Evolutionary conservation across 1,140 invertebrate species (phyloP).

Genomic region (Cydia pomonella): DNA sequence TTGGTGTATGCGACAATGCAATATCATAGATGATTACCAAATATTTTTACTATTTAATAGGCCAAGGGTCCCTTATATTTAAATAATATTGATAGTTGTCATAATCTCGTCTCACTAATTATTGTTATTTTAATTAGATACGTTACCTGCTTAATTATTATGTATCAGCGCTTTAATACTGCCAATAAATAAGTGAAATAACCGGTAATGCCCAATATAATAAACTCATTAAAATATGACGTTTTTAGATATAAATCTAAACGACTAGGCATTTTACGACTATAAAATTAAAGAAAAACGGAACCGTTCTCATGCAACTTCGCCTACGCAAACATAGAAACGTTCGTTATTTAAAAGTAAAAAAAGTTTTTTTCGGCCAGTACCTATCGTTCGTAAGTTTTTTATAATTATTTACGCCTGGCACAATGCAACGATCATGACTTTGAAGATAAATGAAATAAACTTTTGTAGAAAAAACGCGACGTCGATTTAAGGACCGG

Average conservation of each 20-base stretch:
- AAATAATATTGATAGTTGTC: background rate
- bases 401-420: slow-evolving; percentile 47
- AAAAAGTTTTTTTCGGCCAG: slow-evolving; percentile 38
- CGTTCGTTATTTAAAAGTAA: slow-evolving; percentile 42
- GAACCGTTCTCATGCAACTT: slow-evolving; percentile 10
- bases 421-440: slow-evolving; percentile 68
- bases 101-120: background rate
- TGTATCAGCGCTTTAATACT: background rate
- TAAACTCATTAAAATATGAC: slow-evolving; percentile 30
- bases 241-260: slow-evolving; percentile 13
- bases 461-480: slow-evolving; percentile 54
- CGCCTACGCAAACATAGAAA: slow-evolving; percentile 38
- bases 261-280: slow-evolving; percentile 7
- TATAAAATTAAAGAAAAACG: slow-evolving; percentile 31
- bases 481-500: slow-evolving; percentile 54
- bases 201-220: slow-evolving; percentile 26
- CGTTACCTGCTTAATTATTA: slow-evolving; percentile 13
- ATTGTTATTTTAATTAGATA: slow-evolving; percentile 3
- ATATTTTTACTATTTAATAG: background rate
- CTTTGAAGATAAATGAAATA: slow-evolving; percentile 68
- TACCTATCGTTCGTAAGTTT: slow-evolving; percentile 42
- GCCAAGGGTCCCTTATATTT: background rate
- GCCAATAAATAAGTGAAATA: slow-evolving; percentile 29
- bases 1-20: background rate
- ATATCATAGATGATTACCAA: background rate